Base-by-base conservation (phyloP, 2,113 vertebrate species). In the Lophura nycthemera region DNA sequence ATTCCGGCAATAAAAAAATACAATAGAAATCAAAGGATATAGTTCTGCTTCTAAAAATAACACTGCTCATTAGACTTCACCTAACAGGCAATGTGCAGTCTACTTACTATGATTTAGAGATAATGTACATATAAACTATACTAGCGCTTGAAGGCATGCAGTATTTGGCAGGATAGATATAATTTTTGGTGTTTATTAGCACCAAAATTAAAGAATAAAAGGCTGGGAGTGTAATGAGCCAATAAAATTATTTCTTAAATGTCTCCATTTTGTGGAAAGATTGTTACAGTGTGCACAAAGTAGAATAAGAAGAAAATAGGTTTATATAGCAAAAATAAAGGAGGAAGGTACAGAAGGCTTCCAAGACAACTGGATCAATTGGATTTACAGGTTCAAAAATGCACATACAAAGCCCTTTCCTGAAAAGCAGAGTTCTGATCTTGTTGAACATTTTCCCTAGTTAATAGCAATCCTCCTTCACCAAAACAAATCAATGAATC, bases 21-120 rank as follows among this genome's bases (percentile, higher is more conserved):
- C 95, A 93, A 96, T 96, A 93, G 97, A 95, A 97, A 97, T 96
- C 88, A 89, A 93, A 97, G 90, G 92, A 96, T 88, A 89, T 91
- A 93, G 78, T 83, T 66, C 43, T 91, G 75, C 88, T 95, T 92
- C 94, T 97, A 96, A 97, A 95, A 96, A 96, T 97, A 97, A 81
- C 57, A 65, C 67, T 91, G 76, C 92, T 96, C 88, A 91, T 95
- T 97, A 95, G 67, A 83, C 75, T 93, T 92, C 83, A 96, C 95
- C 91, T 97, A 95, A 73, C 92, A 93, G 89, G 88, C 83, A 91
- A 47, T 38, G 60, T 47, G 54, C 22, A 10, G 50, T 63, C 91
- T 86, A 63, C 86, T 96, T 83, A 80, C 70, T 57, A 12, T 63
- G 86, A 85, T 84, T 95, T 92, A 65, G 88, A 92, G 82, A 74